phyloP scores from a whole-genome alignment of 2,888 invertebrate genomes.

The Pterostichus niger region DNA sequence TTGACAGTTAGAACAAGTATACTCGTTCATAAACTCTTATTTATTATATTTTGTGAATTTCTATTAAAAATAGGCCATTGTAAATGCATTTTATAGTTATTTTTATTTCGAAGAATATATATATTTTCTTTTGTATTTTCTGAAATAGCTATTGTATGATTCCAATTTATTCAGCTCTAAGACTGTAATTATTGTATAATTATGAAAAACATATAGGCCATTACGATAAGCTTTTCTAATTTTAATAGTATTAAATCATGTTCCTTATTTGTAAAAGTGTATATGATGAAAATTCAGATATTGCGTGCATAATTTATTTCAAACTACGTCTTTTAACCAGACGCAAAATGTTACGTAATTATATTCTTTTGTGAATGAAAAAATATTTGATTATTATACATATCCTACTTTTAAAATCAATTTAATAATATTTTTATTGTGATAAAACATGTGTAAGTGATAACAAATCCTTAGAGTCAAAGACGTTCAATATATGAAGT shows the following conservation, averaged over 20 bases:
- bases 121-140: constrained; percentile 58
- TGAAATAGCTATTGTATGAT: constrained; percentile 58
- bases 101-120: constrained; percentile 50
- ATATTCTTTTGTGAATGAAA: constrained; percentile 51
- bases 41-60: constrained; percentile 61
- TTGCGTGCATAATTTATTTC: constrained; percentile 52
- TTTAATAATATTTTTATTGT: neutral
- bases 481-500: neutral
- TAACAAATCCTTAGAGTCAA: neutral
- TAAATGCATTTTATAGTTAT: constrained; percentile 63
- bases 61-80: constrained; percentile 60
- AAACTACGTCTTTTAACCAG: constrained; percentile 36
- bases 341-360: constrained; percentile 43
- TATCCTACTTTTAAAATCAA: constrained; percentile 19
- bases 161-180: constrained; percentile 63
- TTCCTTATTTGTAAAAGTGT: constrained; percentile 57
- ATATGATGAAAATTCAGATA: constrained; percentile 45
- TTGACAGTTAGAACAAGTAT: constrained; percentile 59
- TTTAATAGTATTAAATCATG: constrained; percentile 58
- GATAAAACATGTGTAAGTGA: neutral
- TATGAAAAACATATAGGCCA: constrained; percentile 63
- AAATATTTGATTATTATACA: constrained; percentile 14
- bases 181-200: constrained; percentile 66
- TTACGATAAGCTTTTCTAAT: constrained; percentile 59
- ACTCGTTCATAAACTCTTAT: constrained; percentile 55